Conservation (phyloP, 2,113 vertebrate species). For the Lichenostomus cassidix region DNA sequence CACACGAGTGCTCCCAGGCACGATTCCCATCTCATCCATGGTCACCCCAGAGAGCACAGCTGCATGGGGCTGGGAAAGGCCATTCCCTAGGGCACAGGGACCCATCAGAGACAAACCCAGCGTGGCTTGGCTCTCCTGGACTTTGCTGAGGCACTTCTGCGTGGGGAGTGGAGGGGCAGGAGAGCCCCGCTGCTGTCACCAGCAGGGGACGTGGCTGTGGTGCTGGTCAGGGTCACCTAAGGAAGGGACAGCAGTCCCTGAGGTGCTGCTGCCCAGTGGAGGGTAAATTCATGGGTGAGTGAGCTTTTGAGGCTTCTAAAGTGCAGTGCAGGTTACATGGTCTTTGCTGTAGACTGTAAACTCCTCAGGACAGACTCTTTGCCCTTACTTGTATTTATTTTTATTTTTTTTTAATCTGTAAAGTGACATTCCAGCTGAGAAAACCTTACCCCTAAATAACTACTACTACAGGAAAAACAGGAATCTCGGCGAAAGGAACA, state of each 20-base stretch:
- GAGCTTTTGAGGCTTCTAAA: constrained; percentile 57
- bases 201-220: rapidly evolving
- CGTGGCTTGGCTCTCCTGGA: not conserved
- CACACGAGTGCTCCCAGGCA: rapidly evolving
- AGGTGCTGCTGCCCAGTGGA: not conserved
- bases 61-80: not conserved
- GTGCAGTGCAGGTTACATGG: constrained; percentile 69
- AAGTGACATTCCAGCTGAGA: not conserved
- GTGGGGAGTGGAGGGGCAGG: not conserved
- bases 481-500: not conserved
- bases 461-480: not conserved
- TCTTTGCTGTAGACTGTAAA: constrained; percentile 49
- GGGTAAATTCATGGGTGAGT: not conserved
- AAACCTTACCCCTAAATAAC: not conserved
- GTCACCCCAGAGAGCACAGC: not conserved
- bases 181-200: not conserved
- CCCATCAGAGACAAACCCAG: not conserved
- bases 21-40: rapidly evolving
- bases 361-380: constrained; percentile 26
- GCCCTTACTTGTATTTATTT: not conserved
- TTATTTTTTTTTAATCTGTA: not conserved
- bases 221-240: not conserved
- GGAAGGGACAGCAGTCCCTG: not conserved
- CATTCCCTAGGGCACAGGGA: not conserved
- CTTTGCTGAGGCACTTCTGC: constrained; percentile 31